Evolutionary conservation across 2,113 vertebrate species (phyloP).

Genomic region (Neogobius melanostomus): DNA sequence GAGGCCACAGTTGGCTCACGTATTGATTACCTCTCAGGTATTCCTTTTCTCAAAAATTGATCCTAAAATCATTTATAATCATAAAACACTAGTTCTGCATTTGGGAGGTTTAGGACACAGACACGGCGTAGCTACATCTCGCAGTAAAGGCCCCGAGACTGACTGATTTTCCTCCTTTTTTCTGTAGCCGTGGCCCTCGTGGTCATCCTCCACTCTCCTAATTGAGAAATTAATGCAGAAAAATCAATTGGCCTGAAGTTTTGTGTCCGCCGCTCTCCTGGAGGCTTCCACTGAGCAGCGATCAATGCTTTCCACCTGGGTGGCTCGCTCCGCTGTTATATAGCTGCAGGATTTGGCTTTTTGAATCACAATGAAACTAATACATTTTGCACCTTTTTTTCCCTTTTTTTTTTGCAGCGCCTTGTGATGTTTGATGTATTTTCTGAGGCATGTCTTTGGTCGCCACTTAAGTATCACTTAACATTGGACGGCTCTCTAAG

Average conservation of each 20-base stretch:
- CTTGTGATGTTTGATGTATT: constrained; percentile 36
- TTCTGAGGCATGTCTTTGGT: constrained; percentile 46
- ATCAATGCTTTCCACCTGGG: constrained; percentile 73
- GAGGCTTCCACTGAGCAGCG: constrained; percentile 66
- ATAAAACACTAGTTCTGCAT: constrained; percentile 41
- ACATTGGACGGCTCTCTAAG: constrained; percentile 25
- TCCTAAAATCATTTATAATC: constrained; percentile 60
- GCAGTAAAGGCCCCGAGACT: constrained; percentile 53
- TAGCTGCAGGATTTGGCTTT: constrained; percentile 71
- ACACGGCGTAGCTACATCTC: neutral
- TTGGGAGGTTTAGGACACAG: constrained; percentile 46
- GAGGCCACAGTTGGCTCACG: constrained; percentile 51
- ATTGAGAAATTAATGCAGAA: constrained; percentile 79
- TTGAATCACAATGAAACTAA: constrained; percentile 70
- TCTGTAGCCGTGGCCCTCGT: constrained; percentile 52
- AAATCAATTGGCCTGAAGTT: constrained; percentile 77
- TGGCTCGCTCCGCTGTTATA: constrained; percentile 66
- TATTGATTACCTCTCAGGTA: constrained; percentile 69
- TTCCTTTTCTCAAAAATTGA: constrained; percentile 55
- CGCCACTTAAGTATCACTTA: constrained; percentile 44
- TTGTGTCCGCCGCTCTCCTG: constrained; percentile 65
- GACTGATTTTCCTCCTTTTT: constrained; percentile 22
- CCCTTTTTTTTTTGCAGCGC: neutral
- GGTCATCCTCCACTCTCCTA: constrained; percentile 60
- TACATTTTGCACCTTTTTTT: constrained; percentile 43